Evolutionary conservation across 2,797 vertebrate genomes (phyloP).

Genomic region (Malacoctenus gilli): DNA sequence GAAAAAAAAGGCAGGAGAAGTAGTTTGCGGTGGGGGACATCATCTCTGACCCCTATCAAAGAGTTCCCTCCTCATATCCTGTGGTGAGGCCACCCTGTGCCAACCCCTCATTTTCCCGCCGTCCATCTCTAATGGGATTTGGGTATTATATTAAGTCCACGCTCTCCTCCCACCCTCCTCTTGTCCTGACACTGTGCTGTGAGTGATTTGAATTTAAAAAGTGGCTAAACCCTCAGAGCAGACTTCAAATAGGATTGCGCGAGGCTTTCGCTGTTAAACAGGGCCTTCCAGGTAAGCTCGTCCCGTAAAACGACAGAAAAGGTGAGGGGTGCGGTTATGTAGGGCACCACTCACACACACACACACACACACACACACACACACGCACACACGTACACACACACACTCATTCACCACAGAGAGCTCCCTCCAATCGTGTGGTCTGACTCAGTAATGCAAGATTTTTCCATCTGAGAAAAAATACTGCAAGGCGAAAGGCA

Average conservation of each 20-base stretch:
- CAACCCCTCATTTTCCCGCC: constrained; percentile 78
- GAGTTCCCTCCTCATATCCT: constrained; percentile 73
- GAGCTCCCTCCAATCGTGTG: too few relatives aligned
- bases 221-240: constrained; percentile 77
- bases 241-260: constrained; percentile 75
- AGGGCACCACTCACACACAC: constrained; percentile 63
- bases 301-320: constrained; percentile 75
- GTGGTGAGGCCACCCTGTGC: constrained; percentile 72
- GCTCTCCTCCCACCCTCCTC: constrained; percentile 56
- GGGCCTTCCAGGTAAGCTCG: constrained; percentile 73
- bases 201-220: constrained; percentile 83
- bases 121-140: constrained; percentile 86
- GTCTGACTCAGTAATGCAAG: too few relatives aligned
- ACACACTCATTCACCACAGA: constrained; percentile 9
- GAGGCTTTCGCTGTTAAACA: constrained; percentile 70
- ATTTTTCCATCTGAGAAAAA: too few relatives aligned
- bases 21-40: constrained; percentile 68
- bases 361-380: too few relatives aligned
- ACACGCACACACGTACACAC: too few relatives aligned
- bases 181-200: constrained; percentile 70
- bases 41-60: constrained; percentile 85
- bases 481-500: background rate
- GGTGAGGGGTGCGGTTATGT: constrained; percentile 74
- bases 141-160: constrained; percentile 83
- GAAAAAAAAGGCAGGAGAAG: constrained; percentile 50